phyloP scores from a whole-genome alignment of 1,140 invertebrate species.

The Hirudo medicinalis region DNA sequence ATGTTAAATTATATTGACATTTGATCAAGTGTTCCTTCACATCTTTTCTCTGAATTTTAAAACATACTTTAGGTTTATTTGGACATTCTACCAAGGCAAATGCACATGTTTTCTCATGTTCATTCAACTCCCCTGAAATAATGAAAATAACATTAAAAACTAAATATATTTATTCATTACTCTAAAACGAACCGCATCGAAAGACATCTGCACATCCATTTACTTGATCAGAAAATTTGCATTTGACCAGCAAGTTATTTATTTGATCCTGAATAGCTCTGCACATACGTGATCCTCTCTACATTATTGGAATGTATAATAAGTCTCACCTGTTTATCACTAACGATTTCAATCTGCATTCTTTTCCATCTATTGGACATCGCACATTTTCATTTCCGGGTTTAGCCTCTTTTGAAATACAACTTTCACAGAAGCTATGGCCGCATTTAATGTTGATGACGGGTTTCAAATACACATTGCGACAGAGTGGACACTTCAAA shows the following conservation, averaged over 20 bases:
- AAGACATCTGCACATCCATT: neutral
- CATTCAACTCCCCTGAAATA: neutral
- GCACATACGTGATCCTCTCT: neutral
- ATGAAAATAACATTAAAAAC: neutral
- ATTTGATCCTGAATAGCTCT: conserved; percentile 11
- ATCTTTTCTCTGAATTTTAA: neutral
- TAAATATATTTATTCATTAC: neutral
- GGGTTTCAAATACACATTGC: neutral
- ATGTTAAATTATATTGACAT: neutral
- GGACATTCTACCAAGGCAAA: neutral
- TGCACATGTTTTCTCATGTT: conserved; percentile 3
- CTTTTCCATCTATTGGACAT: neutral
- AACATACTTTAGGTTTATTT: conserved; percentile 2
- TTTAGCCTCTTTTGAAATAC: neutral
- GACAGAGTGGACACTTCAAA: neutral
- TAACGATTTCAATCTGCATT: neutral
- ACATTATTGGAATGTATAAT: neutral
- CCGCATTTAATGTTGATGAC: conserved; percentile 2
- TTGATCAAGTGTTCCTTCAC: neutral
- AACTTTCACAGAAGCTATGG: neutral
- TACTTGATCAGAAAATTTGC: neutral
- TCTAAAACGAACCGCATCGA: neutral
- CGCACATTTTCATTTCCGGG: neutral
- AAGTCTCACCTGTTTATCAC: neutral
- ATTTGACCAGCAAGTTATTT: neutral